Conservation (phyloP, 1,140 invertebrate genomes). For the Oedothorax gibbosus region DNA sequence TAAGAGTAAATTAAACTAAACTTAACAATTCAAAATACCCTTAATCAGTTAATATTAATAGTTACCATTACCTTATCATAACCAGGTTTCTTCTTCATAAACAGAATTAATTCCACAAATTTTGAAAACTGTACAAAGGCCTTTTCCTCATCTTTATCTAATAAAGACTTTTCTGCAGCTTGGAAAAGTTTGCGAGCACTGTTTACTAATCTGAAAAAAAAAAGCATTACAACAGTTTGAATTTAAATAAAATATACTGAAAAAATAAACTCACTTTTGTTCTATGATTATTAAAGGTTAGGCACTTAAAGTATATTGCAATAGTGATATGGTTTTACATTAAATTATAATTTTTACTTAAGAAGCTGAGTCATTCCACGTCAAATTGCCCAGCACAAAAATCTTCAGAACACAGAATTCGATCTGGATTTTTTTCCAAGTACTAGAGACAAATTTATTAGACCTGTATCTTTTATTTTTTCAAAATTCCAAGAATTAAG, state of each 20-base stretch:
- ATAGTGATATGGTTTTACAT: too few relatives aligned
- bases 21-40: background rate
- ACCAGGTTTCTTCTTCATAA: slow-evolving; percentile 70
- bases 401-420: too few relatives aligned
- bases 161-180: slow-evolving; percentile 71
- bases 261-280: background rate
- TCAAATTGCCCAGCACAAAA: too few relatives aligned
- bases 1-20: background rate
- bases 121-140: slow-evolving; percentile 79
- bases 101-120: slow-evolving; percentile 74
- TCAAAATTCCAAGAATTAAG: background rate
- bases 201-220: slow-evolving; percentile 64
- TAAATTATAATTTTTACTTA: background rate
- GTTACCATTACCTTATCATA: slow-evolving; percentile 69
- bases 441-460: too few relatives aligned
- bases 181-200: slow-evolving; percentile 73
- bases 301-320: background rate
- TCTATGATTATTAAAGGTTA: background rate
- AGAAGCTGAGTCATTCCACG: background rate
- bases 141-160: slow-evolving; percentile 76
- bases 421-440: too few relatives aligned
- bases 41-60: background rate
- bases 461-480: background rate
- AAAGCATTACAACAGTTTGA: background rate
- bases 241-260: background rate